Evolutionary conservation across 2,113 vertebrate genomes (phyloP).

Genomic region (human): DNA sequence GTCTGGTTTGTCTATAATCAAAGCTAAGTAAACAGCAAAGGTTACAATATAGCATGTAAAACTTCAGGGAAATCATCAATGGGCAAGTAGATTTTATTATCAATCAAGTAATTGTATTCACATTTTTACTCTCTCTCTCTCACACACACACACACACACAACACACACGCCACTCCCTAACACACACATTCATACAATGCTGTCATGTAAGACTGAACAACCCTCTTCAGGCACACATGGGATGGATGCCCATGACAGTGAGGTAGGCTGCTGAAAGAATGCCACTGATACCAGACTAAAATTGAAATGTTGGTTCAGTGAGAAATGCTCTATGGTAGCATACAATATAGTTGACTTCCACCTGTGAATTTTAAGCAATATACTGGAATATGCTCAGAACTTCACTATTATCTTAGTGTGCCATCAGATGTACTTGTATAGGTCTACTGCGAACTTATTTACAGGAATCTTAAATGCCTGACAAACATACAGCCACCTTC

Average conservation of each 20-base stretch:
- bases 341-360: not conserved
- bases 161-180: not conserved
- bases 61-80: not conserved
- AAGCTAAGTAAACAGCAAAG: not conserved
- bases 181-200: not conserved
- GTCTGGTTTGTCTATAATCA: accelerated
- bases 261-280: not conserved
- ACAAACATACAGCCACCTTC: not conserved
- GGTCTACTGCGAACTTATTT: not conserved
- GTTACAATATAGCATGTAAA: not conserved
- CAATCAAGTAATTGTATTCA: not conserved
- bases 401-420: not conserved
- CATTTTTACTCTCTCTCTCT: no score
- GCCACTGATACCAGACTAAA: not conserved
- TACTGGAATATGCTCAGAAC: not conserved
- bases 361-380: not conserved
- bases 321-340: not conserved
- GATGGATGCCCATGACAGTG: not conserved
- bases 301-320: not conserved
- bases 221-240: not conserved
- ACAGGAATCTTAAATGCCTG: not conserved
- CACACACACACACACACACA: not conserved
- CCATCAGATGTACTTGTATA: accelerated
- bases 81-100: not conserved
- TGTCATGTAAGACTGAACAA: not conserved